A percentile compares a stretch with the other conserved stretches of the same genome.
These are phyloP conservation scores for Torymus auratus DNA, from an alignment of 2,888 invertebrate species.

Conservation along the genomic window DNA sequence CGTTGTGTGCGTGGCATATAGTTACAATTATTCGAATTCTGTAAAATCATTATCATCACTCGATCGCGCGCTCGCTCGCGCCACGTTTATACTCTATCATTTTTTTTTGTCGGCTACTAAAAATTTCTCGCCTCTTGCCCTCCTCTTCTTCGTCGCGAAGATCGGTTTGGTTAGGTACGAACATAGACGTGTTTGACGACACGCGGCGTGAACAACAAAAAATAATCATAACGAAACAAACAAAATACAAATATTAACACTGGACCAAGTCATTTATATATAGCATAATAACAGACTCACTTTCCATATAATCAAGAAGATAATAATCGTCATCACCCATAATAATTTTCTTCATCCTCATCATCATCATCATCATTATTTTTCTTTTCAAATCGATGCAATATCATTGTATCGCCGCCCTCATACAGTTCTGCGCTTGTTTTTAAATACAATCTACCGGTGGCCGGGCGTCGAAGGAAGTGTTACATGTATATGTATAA, in stretches of 20 bases:
- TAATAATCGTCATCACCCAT: slow-evolving; percentile 34
- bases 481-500: slow-evolving; percentile 17
- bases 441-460: slow-evolving; percentile 56
- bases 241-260: slow-evolving; percentile 77
- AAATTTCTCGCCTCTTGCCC: slow-evolving; percentile 44
- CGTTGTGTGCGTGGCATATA: neutral
- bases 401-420: slow-evolving; percentile 47
- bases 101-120: slow-evolving; percentile 14
- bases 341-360: slow-evolving; percentile 23
- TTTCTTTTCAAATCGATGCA: slow-evolving; percentile 37
- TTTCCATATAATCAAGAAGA: slow-evolving; percentile 55
- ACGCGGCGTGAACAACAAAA: slow-evolving; percentile 75
- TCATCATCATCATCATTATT: too few relatives aligned
- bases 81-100: too few relatives aligned
- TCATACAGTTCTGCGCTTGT: slow-evolving; percentile 45
- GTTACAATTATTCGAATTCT: neutral
- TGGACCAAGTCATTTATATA: slow-evolving; percentile 71
- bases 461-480: slow-evolving; percentile 41
- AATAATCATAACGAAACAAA: slow-evolving; percentile 75
- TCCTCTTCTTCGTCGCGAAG: slow-evolving; percentile 14
- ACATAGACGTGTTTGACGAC: slow-evolving; percentile 74
- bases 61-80: too few relatives aligned
- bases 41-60: neutral
- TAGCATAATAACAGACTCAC: slow-evolving; percentile 55
- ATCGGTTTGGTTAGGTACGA: slow-evolving; percentile 66